These are phyloP conservation scores for Pangasius djambal DNA, from an alignment of 2,797 vertebrate genomes.

Conservation along the genomic window DNA sequence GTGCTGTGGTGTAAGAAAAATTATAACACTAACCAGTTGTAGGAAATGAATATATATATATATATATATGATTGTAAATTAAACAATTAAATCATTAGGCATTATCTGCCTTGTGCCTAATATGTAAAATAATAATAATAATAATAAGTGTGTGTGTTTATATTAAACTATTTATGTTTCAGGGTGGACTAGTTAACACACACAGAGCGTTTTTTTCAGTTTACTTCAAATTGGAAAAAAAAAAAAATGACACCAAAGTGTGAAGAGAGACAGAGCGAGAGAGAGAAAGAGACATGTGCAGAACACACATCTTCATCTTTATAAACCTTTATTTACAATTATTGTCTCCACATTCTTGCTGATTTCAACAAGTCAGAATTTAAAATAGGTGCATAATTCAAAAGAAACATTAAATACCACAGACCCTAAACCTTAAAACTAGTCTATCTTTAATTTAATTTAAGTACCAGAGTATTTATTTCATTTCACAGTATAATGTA, in stretches of 20 bases:
- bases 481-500: conserved; percentile 13
- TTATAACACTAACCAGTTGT: too few species aligned
- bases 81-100: too few species aligned
- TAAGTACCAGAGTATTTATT: conserved; percentile 19
- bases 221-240: background rate
- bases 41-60: too few species aligned
- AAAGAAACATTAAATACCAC: background rate
- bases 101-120: too few species aligned
- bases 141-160: background rate
- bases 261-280: background rate
- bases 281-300: background rate
- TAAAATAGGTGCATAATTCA: background rate
- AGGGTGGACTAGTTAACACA: background rate
- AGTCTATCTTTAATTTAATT: background rate
- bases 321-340: background rate
- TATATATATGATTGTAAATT: too few species aligned
- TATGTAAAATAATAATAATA: too few species aligned
- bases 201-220: background rate
- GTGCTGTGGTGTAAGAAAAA: too few species aligned
- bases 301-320: background rate
- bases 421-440: background rate
- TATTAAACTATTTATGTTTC: background rate
- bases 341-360: background rate
- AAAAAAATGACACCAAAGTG: background rate
- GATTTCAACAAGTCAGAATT: background rate